These are phyloP conservation scores for Menura novaehollandiae DNA, from an alignment of 2,113 vertebrate genomes.

Conservation along the genomic window DNA sequence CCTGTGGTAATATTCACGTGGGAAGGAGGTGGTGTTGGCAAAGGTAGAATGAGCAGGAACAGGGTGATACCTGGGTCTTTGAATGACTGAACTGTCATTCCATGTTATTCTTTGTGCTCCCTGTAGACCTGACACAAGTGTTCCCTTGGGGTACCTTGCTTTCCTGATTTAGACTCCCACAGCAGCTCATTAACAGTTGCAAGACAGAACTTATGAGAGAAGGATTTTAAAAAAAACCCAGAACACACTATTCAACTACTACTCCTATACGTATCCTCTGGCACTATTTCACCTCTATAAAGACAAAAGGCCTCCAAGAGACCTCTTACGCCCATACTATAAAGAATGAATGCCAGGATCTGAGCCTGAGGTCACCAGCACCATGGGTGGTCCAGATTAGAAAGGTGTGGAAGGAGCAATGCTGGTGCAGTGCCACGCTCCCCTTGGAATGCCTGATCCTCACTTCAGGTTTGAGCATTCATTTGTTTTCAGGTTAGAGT, in stretches of 20 bases:
- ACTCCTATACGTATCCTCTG: not conserved
- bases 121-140: not conserved
- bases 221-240: not conserved
- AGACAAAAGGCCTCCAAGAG: not conserved
- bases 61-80: not conserved
- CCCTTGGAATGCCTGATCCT: not conserved
- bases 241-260: not conserved
- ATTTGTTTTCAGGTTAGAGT: not conserved
- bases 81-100: not conserved
- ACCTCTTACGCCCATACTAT: too few relatives aligned
- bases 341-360: not conserved
- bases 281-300: not conserved
- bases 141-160: not conserved
- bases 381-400: not conserved
- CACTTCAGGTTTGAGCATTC: not conserved
- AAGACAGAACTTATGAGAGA: not conserved
- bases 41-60: not conserved
- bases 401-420: not conserved
- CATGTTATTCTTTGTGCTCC: not conserved
- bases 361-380: not conserved
- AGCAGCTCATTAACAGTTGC: not conserved
- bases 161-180: not conserved
- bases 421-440: rapidly evolving
- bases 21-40: not conserved
- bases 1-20: not conserved